Percentiles rank a stretch among this genome's conserved stretches.
phyloP scores from a whole-genome alignment of 2,113 vertebrate species.

The Melanerpes formicivorus region DNA sequence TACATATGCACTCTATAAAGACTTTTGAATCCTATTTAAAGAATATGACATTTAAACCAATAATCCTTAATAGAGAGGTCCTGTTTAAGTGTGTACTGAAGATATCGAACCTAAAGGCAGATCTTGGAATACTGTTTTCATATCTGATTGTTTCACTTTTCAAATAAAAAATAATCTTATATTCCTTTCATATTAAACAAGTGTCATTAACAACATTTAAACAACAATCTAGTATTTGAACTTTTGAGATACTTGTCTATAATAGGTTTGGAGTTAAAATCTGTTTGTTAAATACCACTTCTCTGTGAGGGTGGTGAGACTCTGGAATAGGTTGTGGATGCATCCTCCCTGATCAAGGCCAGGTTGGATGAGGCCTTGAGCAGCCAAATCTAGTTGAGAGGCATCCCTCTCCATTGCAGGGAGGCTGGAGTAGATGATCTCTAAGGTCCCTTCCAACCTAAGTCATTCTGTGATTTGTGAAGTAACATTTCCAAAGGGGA shows the following conservation, averaged over 20 bases:
- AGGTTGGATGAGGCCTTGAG: too few species aligned
- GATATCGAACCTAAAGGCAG: background rate
- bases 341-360: too few species aligned
- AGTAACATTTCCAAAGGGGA: background rate
- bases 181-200: background rate
- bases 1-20: background rate
- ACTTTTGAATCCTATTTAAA: background rate
- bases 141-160: background rate
- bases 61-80: background rate
- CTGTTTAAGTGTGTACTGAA: background rate
- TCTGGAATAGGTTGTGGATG: too few species aligned
- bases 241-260: background rate
- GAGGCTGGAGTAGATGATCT: too few species aligned
- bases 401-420: too few species aligned
- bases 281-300: background rate
- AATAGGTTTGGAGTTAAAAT: background rate
- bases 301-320: too few species aligned
- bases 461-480: background rate
- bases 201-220: background rate
- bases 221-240: background rate
- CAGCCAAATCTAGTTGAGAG: too few species aligned
- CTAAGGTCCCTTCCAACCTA: too few species aligned
- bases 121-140: background rate
- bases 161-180: background rate
- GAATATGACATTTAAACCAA: background rate